Evolutionary conservation across 2,113 vertebrate genomes (phyloP).

Genomic region (Aptenodytes patagonicus): DNA sequence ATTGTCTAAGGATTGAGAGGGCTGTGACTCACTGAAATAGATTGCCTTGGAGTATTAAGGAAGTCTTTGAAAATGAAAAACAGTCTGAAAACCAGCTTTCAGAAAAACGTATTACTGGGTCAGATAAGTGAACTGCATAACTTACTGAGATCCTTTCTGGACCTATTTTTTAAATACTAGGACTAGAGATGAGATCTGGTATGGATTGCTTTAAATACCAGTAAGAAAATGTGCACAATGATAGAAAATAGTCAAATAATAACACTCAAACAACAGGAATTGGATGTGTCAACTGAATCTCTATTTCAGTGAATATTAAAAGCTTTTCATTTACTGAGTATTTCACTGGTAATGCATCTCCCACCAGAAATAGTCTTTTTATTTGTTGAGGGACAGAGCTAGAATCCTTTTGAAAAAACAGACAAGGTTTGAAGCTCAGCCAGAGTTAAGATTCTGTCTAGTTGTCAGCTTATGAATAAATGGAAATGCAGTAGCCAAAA

Average conservation of each 20-base stretch:
- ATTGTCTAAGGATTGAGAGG: neutral
- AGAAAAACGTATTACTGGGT: neutral
- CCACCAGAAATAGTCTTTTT: neutral
- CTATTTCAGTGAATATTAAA: neutral
- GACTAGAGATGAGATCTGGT: neutral
- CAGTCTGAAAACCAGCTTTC: neutral
- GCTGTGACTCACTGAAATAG: neutral
- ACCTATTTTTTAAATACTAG: neutral
- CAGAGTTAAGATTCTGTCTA: neutral
- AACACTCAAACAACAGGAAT: neutral
- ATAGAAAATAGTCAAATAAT: neutral
- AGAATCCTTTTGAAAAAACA: neutral
- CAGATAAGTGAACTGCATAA: neutral
- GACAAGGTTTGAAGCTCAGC: neutral
- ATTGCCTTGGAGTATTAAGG: neutral
- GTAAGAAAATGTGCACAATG: neutral
- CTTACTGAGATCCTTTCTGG: neutral
- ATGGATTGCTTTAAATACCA: neutral
- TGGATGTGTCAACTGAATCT: neutral
- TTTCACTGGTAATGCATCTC: neutral
- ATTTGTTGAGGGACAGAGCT: neutral
- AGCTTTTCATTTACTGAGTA: neutral
- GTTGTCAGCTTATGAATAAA: neutral
- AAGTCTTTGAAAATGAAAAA: neutral
- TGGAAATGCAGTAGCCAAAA: neutral